phyloP scores from a whole-genome alignment of 2,113 vertebrate species.

The Indicator maculatus region DNA sequence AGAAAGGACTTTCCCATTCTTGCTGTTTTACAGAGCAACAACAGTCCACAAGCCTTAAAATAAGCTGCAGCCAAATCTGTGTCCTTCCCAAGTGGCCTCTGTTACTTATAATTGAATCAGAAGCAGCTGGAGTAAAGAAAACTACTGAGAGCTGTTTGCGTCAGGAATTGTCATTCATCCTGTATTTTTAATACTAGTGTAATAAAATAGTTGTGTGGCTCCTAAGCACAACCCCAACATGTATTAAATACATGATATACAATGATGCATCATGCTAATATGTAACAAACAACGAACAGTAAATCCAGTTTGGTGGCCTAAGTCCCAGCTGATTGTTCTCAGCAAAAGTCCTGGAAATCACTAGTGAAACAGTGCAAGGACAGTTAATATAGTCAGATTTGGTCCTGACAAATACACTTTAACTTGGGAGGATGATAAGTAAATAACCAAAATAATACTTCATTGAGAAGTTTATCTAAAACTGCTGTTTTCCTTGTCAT shows the following conservation, averaged over 20 bases:
- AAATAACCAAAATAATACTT: background rate
- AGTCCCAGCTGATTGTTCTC: background rate
- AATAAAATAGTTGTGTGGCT: background rate
- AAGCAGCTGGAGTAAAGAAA: background rate
- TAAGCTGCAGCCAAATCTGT: background rate
- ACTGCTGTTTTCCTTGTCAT: background rate
- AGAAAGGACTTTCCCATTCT: background rate
- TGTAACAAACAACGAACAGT: background rate
- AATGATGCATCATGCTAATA: background rate
- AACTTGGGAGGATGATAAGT: background rate
- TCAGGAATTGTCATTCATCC: background rate
- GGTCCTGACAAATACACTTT: background rate
- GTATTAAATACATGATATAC: background rate
- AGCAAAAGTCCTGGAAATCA: background rate
- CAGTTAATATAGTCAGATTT: background rate
- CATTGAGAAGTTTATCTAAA: constrained; percentile 6
- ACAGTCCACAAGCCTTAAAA: background rate
- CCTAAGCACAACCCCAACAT: background rate
- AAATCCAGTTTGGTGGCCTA: background rate
- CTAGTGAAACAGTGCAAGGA: background rate
- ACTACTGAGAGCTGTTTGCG: background rate
- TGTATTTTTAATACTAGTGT: background rate
- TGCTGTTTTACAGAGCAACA: background rate
- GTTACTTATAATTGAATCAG: background rate
- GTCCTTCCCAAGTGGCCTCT: background rate